Percentiles rank a stretch among this genome's conserved stretches.
These are phyloP conservation scores for Osmerus eperlanus DNA, from an alignment of 2,113 vertebrate species.

Conservation along the genomic window DNA sequence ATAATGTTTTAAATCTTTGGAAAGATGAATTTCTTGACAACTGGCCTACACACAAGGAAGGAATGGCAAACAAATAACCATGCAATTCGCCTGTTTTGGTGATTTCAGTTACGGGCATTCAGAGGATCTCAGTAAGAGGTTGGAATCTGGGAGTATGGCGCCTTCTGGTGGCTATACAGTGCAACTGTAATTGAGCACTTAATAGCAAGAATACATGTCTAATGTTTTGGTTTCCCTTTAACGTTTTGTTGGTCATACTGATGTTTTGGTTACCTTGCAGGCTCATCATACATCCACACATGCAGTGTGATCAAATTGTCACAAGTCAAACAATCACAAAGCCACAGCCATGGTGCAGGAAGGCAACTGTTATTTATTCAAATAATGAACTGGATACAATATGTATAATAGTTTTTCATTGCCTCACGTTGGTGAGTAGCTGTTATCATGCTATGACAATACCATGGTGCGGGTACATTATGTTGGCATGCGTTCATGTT, in stretches of 20 bases:
- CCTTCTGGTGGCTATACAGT: too few relatives aligned
- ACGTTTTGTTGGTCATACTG: background rate
- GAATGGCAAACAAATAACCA: too few relatives aligned
- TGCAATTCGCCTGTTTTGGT: too few relatives aligned
- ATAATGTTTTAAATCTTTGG: too few relatives aligned
- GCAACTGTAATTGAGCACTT: too few relatives aligned
- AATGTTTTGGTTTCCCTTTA: background rate
- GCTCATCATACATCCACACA: too few relatives aligned
- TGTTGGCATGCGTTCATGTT: slow-evolving; percentile 64
- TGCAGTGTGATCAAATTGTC: background rate
- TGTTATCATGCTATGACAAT: slow-evolving; percentile 57
- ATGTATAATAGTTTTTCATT: slow-evolving; percentile 52
- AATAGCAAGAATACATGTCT: background rate
- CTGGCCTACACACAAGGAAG: too few relatives aligned
- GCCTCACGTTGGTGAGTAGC: slow-evolving; percentile 35
- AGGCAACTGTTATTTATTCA: slow-evolving; percentile 70
- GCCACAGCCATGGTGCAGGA: slow-evolving; percentile 31
- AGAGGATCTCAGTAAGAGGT: too few relatives aligned
- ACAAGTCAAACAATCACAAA: background rate
- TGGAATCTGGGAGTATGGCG: too few relatives aligned
- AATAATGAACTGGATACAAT: slow-evolving; percentile 68
- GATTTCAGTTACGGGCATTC: too few relatives aligned
- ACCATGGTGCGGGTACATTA: slow-evolving; percentile 43
- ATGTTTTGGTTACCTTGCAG: background rate
- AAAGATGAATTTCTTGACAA: too few relatives aligned